Evolutionary conservation across 1,140 invertebrate genomes (phyloP).

Genomic region (Phocides pigmalion): DNA sequence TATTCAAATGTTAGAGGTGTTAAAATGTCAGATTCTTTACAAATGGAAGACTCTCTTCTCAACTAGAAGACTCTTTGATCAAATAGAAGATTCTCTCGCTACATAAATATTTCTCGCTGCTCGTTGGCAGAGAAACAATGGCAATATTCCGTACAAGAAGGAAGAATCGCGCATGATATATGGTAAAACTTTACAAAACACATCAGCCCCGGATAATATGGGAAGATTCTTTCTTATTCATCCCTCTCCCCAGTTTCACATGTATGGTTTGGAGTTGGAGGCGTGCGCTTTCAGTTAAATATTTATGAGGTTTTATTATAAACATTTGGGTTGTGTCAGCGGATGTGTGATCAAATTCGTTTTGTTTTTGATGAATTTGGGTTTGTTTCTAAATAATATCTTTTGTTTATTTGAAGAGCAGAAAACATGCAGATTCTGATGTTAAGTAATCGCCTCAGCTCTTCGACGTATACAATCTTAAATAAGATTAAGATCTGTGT

Average conservation of each 20-base stretch:
- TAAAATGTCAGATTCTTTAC: too few relatives aligned
- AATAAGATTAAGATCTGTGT: too few relatives aligned
- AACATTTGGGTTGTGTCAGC: slow-evolving; percentile 12
- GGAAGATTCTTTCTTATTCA: slow-evolving; percentile 35
- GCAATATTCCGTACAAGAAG: slow-evolving; percentile 1
- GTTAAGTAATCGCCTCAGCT: too few relatives aligned
- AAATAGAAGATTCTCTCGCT: too few relatives aligned
- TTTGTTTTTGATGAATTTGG: slow-evolving; percentile 4
- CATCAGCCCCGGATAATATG: slow-evolving; percentile 33
- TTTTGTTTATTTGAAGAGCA: too few relatives aligned
- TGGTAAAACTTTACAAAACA: slow-evolving; percentile 36
- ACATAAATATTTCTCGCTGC: neutral
- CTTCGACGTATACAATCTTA: too few relatives aligned
- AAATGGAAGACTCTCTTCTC: too few relatives aligned
- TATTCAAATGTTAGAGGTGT: too few relatives aligned
- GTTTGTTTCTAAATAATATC: neutral
- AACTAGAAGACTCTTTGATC: too few relatives aligned
- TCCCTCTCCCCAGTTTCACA: slow-evolving; percentile 20
- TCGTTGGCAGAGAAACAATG: neutral
- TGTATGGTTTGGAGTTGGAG: slow-evolving; percentile 23
- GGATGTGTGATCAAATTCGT: slow-evolving; percentile 17
- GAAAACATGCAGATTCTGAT: too few relatives aligned
- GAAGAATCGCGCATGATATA: slow-evolving; percentile 33
- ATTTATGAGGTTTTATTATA: slow-evolving; percentile 32
- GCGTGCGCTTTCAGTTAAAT: slow-evolving; percentile 23